These are phyloP conservation scores for Cordilura impudica DNA, from an alignment of 2,888 invertebrate genomes.

Conservation along the genomic window DNA sequence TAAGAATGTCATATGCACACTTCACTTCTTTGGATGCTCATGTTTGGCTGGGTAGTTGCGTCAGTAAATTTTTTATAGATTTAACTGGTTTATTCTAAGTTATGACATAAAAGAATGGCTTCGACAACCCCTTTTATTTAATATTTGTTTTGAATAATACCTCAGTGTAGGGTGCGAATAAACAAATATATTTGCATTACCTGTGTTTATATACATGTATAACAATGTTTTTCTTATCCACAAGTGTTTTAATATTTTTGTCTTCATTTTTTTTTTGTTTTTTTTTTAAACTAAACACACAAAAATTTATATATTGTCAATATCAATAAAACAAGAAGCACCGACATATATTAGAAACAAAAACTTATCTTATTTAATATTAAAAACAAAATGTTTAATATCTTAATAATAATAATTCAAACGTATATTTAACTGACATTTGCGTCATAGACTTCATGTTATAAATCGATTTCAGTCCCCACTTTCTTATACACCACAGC, in stretches of 20 bases:
- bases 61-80: too few species aligned
- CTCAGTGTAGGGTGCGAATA: too few species aligned
- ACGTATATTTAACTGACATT: not conserved
- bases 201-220: conserved; percentile 1
- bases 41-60: too few species aligned
- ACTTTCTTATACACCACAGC: not conserved
- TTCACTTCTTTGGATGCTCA: too few species aligned
- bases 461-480: not conserved
- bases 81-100: too few species aligned
- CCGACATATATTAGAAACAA: too few species aligned
- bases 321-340: not conserved
- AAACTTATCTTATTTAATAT: not conserved
- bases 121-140: too few species aligned
- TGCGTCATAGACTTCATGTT: not conserved
- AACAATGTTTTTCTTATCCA: conserved; percentile 66
- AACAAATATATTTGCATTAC: too few species aligned
- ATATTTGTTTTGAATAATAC: too few species aligned
- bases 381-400: not conserved
- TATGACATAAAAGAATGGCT: too few species aligned
- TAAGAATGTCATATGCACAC: too few species aligned
- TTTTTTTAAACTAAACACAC: not conserved
- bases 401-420: not conserved
- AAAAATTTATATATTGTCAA: not conserved
- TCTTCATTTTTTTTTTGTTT: conserved; percentile 49
- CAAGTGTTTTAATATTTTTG: conserved; percentile 36